Evolutionary conservation across 2,113 vertebrate species (phyloP).

Genomic region (Hiodon tergisus): DNA sequence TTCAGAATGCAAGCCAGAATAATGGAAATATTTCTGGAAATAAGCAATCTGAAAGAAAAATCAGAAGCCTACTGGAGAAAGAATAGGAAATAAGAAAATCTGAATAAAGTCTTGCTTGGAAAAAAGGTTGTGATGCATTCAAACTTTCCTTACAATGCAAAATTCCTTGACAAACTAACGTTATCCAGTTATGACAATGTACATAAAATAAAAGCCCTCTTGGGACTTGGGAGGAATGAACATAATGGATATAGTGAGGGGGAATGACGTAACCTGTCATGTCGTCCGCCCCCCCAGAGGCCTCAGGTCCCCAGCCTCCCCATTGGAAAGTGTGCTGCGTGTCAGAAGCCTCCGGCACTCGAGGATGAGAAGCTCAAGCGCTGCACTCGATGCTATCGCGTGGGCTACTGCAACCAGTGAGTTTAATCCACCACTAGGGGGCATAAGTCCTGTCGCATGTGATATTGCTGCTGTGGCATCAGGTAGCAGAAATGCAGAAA

Average conservation of each 20-base stretch:
- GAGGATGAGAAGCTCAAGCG: slow-evolving; percentile 93
- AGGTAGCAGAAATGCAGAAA: slow-evolving; percentile 1
- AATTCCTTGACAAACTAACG: too few relatives aligned
- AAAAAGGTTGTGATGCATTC: too few relatives aligned
- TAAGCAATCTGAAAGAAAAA: too few relatives aligned
- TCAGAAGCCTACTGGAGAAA: too few relatives aligned
- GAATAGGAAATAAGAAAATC: too few relatives aligned
- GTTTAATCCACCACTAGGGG: slow-evolving; percentile 34
- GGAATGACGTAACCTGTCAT: not conserved
- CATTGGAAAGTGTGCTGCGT: slow-evolving; percentile 87
- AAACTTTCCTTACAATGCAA: too few relatives aligned
- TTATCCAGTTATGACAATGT: too few relatives aligned
- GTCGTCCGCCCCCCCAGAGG: slow-evolving; percentile 59
- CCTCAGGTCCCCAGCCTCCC: slow-evolving; percentile 85
- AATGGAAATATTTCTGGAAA: too few relatives aligned
- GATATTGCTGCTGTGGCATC: not conserved
- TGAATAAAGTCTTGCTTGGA: too few relatives aligned
- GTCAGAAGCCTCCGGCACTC: slow-evolving; percentile 81
- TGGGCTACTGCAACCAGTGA: slow-evolving; percentile 98
- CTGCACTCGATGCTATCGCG: slow-evolving; percentile 93
- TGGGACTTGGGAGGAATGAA: not conserved
- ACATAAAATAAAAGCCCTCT: not conserved
- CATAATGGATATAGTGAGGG: not conserved
- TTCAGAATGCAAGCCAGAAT: too few relatives aligned
- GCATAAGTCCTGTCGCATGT: not conserved